Conservation (phyloP, 2,888 invertebrate species). For the Halocaridina rubra region DNA sequence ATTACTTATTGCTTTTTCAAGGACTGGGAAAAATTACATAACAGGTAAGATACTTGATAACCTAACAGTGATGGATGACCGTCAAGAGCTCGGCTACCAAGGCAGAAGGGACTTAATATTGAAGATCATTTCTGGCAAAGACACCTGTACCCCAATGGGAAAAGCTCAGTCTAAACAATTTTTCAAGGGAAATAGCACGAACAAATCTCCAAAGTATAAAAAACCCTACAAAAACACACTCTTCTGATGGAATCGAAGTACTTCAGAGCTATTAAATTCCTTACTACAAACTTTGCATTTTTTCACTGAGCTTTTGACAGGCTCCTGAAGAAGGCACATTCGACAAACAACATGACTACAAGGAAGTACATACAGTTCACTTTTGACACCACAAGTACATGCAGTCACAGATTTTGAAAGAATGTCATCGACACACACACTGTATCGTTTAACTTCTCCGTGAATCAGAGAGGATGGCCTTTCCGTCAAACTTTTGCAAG, state of each 20-base stretch:
- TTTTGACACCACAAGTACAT: constrained; percentile 35
- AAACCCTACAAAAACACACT: constrained; percentile 47
- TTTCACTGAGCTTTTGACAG: background rate
- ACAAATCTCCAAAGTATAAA: no score
- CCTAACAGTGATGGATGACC: no score
- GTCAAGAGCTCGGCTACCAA: no score
- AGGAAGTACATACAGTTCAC: constrained; percentile 17
- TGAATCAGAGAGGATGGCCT: constrained; percentile 16
- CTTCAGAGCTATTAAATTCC: constrained; percentile 6
- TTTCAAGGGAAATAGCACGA: no score
- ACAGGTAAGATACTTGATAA: no score
- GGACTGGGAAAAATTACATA: no score
- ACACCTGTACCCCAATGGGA: no score
- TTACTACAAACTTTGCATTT: constrained; percentile 10
- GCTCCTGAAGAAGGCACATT: constrained; percentile 12
- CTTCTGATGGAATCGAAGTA: constrained; percentile 31
- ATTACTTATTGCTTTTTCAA: no score
- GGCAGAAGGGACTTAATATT: no score
- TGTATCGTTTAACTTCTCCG: constrained; percentile 13
- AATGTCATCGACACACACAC: background rate
- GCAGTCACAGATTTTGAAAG: background rate
- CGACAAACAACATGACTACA: constrained; percentile 35
- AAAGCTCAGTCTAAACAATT: no score
- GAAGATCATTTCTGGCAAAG: no score
- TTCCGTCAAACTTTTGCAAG: constrained; percentile 4